Evolutionary conservation across 2,113 vertebrate species (phyloP).

Genomic region (Cheirogaleus medius): DNA sequence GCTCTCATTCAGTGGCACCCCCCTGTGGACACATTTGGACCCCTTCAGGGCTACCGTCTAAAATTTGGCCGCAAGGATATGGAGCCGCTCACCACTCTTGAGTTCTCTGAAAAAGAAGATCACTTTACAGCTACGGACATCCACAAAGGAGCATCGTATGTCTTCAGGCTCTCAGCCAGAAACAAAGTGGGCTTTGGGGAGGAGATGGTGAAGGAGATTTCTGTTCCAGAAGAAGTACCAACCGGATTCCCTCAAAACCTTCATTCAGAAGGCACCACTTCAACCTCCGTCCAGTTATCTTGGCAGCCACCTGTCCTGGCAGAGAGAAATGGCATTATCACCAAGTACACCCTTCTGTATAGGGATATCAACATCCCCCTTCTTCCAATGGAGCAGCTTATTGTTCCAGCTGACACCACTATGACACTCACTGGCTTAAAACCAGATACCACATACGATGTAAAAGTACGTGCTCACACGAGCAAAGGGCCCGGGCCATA

Average conservation of each 20-base stretch:
- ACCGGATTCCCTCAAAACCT: slow-evolving; percentile 97
- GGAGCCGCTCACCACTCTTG: slow-evolving; percentile 92
- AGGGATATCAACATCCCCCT: slow-evolving; percentile 98
- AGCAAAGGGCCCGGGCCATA: slow-evolving; percentile 99
- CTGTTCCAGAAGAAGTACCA: slow-evolving; percentile 94
- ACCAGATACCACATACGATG: slow-evolving; percentile 99
- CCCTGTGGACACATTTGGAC: slow-evolving; percentile 93
- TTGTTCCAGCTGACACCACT: slow-evolving; percentile 94
- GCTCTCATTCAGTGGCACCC: slow-evolving; percentile 98
- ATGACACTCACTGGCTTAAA: slow-evolving; percentile 95
- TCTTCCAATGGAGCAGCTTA: slow-evolving; percentile 94
- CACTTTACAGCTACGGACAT: slow-evolving; percentile 98
- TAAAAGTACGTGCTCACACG: slow-evolving; percentile 99
- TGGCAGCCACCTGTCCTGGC: slow-evolving; percentile 94
- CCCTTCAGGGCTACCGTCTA: slow-evolving; percentile 95
- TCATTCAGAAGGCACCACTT: slow-evolving; percentile 92
- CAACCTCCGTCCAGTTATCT: slow-evolving; percentile 94
- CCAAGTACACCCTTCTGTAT: slow-evolving; percentile 96
- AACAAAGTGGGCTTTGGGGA: slow-evolving; percentile 99
- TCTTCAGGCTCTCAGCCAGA: slow-evolving; percentile 95
- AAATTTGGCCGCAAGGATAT: slow-evolving; percentile 96
- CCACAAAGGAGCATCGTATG: slow-evolving; percentile 96
- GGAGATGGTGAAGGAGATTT: slow-evolving; percentile 97
- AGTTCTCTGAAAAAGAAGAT: slow-evolving; percentile 97
- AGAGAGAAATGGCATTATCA: slow-evolving; percentile 95